phyloP scores from a whole-genome alignment of 1,140 invertebrate genomes.

The Bombus consobrinus region DNA sequence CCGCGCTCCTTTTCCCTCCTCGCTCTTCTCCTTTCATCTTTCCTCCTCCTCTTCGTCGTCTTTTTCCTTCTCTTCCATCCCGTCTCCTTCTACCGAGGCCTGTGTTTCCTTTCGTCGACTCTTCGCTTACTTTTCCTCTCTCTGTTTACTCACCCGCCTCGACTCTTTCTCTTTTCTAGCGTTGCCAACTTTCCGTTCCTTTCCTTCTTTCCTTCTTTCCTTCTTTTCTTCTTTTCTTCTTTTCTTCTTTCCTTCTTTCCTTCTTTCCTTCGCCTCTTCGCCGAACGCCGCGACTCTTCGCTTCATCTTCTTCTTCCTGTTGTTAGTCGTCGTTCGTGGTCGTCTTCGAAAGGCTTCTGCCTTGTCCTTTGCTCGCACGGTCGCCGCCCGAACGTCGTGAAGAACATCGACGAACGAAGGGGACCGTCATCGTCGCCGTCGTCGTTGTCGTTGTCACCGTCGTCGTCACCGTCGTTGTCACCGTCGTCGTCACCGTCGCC shows the following conservation, averaged over 20 bases:
- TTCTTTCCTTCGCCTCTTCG: not conserved
- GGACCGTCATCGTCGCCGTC: slow-evolving; percentile 20
- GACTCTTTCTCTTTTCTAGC: not conserved
- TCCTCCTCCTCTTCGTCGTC: not conserved
- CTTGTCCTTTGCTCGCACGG: slow-evolving; percentile 18
- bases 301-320: slow-evolving; percentile 22
- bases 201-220: not conserved
- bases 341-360: slow-evolving; percentile 6
- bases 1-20: slow-evolving; percentile 29
- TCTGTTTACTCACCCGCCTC: not conserved
- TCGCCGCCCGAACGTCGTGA: slow-evolving; percentile 16
- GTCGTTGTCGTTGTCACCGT: no score
- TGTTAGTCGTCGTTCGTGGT: not conserved
- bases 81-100: not conserved
- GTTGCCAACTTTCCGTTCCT: not conserved
- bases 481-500: no score
- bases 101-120: slow-evolving; percentile 47
- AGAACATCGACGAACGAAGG: slow-evolving; percentile 23
- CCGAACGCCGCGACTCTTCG: not conserved
- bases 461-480: not conserved
- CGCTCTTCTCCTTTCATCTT: not conserved
- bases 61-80: slow-evolving; percentile 30
- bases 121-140: not conserved
- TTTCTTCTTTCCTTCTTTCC: not conserved
- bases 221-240: slow-evolving; percentile 7